These are phyloP conservation scores for Xestoiulus laeticollis DNA, from an alignment of 2,888 invertebrate species.

Conservation along the genomic window DNA sequence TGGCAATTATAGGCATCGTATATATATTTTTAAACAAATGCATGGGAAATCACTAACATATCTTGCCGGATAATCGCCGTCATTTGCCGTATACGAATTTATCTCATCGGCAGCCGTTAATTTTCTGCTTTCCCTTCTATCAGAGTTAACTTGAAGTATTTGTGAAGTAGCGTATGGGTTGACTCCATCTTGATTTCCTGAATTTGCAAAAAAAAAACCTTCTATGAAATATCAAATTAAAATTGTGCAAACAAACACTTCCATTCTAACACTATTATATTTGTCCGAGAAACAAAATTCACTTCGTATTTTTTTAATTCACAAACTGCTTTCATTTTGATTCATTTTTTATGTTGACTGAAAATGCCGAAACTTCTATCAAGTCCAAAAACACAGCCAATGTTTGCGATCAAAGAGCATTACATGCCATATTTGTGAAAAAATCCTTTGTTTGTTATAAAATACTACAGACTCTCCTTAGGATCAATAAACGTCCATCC, in stretches of 20 bases:
- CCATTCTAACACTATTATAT: too few relatives aligned
- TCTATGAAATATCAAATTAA: too few relatives aligned
- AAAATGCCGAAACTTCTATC: too few relatives aligned
- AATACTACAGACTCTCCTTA: not conserved
- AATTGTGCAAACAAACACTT: too few relatives aligned
- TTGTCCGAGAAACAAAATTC: too few relatives aligned
- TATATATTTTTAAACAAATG: not conserved
- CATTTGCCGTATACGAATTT: constrained; percentile 34
- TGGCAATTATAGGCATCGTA: not conserved
- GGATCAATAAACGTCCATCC: constrained; percentile 26
- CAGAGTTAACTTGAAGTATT: constrained; percentile 39
- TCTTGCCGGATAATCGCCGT: constrained; percentile 44
- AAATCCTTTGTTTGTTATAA: not conserved
- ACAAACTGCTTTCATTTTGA: too few relatives aligned
- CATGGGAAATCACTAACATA: constrained; percentile 18
- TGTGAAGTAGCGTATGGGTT: constrained; percentile 52
- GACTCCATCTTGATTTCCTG: constrained; percentile 29
- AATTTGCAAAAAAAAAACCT: not conserved
- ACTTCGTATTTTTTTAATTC: too few relatives aligned
- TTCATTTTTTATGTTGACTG: too few relatives aligned
- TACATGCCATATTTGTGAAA: not conserved
- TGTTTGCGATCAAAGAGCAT: not conserved
- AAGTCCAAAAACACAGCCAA: not conserved
- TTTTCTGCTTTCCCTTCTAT: constrained; percentile 45
- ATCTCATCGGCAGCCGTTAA: not conserved